Conservation (phyloP, 2,797 vertebrate species). For the Pagetopsis macropterus region DNA sequence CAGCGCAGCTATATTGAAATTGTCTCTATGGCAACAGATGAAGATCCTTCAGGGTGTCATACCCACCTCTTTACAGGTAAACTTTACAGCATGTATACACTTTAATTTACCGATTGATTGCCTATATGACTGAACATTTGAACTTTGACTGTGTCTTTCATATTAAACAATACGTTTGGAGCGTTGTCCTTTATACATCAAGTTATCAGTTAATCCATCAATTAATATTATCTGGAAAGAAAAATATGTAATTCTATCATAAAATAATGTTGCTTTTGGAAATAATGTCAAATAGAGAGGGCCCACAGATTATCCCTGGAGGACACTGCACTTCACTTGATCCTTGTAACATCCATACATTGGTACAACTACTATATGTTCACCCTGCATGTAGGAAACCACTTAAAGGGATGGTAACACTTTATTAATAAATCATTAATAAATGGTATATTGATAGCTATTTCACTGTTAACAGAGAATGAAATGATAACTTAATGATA, state of each 20-base stretch:
- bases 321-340: neutral
- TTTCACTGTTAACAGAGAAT: too few relatives aligned
- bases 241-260: neutral
- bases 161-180: neutral
- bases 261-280: neutral
- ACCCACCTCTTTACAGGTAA: conserved; percentile 80
- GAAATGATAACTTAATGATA: too few relatives aligned
- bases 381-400: neutral
- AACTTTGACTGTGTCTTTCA: neutral
- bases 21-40: conserved; percentile 80
- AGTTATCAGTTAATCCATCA: neutral
- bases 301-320: neutral
- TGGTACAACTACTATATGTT: neutral
- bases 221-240: neutral
- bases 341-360: neutral
- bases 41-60: conserved; percentile 72
- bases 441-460: too few relatives aligned
- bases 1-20: conserved; percentile 48
- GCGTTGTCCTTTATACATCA: neutral
- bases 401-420: neutral
- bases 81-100: neutral
- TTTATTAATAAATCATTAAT: neutral
- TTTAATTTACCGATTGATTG: neutral
- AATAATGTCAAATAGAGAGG: neutral
- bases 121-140: neutral